Evolutionary conservation across 2,888 invertebrate species (phyloP), one percentile per base, ranked within the genome.

Genomic region (Resseliella maxima): DNA sequence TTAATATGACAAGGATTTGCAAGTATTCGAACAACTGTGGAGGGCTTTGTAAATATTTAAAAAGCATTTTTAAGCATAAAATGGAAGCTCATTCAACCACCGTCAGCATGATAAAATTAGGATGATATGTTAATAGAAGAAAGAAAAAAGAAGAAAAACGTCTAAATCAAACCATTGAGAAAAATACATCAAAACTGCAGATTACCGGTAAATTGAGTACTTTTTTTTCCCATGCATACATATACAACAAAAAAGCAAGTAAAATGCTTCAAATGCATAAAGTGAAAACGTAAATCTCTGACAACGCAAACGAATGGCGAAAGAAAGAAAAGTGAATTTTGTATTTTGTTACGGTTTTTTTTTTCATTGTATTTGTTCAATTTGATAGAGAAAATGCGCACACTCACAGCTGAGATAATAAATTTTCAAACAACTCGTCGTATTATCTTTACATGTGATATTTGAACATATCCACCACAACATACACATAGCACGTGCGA

Each of bases 341-440:
- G 24, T 27, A 59, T 59, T 59, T 59, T 35, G 27, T 31, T 27
- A 35, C 18, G 46, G 41, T 24, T 24, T 59, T 35, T 18, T 27
- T 72, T 35, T 27, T 72, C 72, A 0, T 72, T 72, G 8, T 72
- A 15, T 72, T 72, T 35, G 72, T 31, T 72, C 72, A 31, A 31
- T 72, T 72, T 35, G 1, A 72, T 72, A 72, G 72, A 27, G 72
- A 27, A 72, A 72, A 27, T 72, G 72, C 72, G 72, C 35, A 72
- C 72, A 72, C 72, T 72, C 72, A 72, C 72, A 27, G 72, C 72
- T 72, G 72, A 72, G 35, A 72, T 72, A 72, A 72, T 72, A 72
- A 72, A 72, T 72, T 72, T 18, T 72, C 72, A 35, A 72, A 31
- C 72, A 72, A 15, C 15, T 72, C 72, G 72, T 72, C 72, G 72